phyloP scores from a whole-genome alignment of 2,797 vertebrate genomes.

The Phataginus tricuspis region DNA sequence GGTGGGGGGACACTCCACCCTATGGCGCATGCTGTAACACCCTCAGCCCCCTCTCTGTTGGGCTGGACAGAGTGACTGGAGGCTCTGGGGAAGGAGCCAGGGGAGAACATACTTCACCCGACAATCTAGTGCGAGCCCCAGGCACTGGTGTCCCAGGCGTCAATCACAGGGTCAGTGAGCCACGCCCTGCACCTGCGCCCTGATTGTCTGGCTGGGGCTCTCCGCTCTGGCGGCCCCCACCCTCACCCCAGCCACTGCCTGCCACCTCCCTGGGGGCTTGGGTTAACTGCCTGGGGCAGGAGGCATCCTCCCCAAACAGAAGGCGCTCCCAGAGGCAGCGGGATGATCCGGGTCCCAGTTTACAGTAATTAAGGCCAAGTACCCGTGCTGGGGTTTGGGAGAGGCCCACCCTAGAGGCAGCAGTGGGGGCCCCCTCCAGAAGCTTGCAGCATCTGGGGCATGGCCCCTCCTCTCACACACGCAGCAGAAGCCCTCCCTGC shows the following conservation, averaged over 20 bases:
- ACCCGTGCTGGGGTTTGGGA: background rate
- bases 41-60: background rate
- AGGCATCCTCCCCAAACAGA: background rate
- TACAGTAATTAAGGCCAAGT: background rate
- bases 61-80: background rate
- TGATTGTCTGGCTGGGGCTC: too few relatives aligned
- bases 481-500: background rate
- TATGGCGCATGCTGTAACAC: too few relatives aligned
- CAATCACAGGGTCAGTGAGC: constrained; percentile 60
- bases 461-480: background rate
- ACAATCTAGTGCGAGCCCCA: background rate
- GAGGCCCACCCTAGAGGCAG: background rate
- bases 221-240: background rate
- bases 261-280: background rate
- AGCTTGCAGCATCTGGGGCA: too few relatives aligned
- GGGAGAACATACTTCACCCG: background rate
- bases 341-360: background rate
- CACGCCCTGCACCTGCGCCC: too few relatives aligned
- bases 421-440: background rate
- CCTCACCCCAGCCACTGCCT: background rate
- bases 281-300: constrained; percentile 35
- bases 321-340: background rate
- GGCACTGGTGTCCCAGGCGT: background rate
- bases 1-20: background rate
- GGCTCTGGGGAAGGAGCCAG: background rate